These are phyloP conservation scores for Cyprinus carpio DNA, from an alignment of 2,113 vertebrate genomes.

Conservation along the genomic window DNA sequence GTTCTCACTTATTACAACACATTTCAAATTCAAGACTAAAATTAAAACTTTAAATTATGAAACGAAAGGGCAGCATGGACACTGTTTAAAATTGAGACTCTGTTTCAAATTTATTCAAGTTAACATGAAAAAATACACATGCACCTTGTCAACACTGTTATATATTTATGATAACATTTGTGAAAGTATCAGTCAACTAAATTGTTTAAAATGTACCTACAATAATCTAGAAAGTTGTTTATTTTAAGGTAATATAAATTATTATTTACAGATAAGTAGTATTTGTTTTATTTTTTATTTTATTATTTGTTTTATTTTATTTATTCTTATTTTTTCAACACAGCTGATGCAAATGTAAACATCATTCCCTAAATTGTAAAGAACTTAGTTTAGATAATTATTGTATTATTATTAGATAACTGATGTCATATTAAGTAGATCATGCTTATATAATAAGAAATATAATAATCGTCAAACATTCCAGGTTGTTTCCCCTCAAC, in stretches of 20 bases:
- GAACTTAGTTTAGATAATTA: not conserved
- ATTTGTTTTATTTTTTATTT: constrained; percentile 23
- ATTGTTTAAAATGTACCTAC: not conserved
- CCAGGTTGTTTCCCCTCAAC: no score
- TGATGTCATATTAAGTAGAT: no score
- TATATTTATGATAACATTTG: not conserved
- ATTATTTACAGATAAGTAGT: not conserved
- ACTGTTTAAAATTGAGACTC: no score
- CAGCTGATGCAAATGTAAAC: not conserved
- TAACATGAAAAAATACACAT: not conserved
- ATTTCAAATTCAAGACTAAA: no score
- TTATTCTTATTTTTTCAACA: not conserved
- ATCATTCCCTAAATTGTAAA: not conserved
- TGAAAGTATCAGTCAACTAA: not conserved
- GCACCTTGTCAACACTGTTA: not conserved
- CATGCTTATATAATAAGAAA: no score
- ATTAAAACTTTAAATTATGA: no score
- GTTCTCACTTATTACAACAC: no score
- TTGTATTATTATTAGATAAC: no score
- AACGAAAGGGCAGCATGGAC: no score
- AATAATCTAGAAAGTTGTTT: not conserved
- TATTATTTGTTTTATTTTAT: no score
- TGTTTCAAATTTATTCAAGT: not conserved
- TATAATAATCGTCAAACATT: not conserved
- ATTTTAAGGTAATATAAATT: not conserved